phyloP scores from a whole-genome alignment of 2,888 invertebrate species.

The Phyllotreta striolata region DNA sequence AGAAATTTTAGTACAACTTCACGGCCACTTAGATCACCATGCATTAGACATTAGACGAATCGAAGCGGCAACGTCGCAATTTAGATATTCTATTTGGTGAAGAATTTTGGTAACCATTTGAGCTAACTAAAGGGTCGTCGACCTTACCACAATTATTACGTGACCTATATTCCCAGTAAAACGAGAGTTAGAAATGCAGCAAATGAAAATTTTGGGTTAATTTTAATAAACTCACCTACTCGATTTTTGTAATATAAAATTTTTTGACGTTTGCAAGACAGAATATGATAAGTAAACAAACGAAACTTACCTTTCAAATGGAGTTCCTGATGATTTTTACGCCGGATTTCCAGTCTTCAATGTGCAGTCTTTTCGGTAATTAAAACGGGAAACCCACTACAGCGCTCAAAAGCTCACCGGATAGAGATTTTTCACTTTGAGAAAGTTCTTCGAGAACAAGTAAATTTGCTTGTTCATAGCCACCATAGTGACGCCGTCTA shows the following conservation, averaged over 20 bases:
- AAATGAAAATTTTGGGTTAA: constrained; percentile 1
- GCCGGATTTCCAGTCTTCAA: constrained; percentile 22
- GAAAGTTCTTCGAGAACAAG: constrained; percentile 38
- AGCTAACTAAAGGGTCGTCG: constrained; percentile 36
- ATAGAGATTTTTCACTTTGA: constrained; percentile 16
- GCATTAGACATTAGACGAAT: too few relatives aligned
- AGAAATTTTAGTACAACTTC: too few relatives aligned
- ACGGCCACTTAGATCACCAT: too few relatives aligned
- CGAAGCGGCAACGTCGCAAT: too few relatives aligned
- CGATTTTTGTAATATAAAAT: too few relatives aligned
- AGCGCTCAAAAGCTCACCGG: constrained; percentile 17
- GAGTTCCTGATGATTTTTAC: not conserved
- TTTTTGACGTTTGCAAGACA: too few relatives aligned
- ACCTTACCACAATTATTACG: constrained; percentile 40
- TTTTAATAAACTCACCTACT: constrained; percentile 12
- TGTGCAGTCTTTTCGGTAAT: constrained; percentile 7
- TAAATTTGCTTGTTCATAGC: constrained; percentile 34
- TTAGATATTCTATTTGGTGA: too few relatives aligned
- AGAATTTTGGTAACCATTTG: constrained; percentile 7
- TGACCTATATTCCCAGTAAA: constrained; percentile 41
- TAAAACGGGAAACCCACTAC: too few relatives aligned
- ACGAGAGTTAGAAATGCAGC: constrained; percentile 4
- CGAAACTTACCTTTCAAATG: constrained; percentile 6
- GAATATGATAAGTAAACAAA: not conserved
- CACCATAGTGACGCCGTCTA: constrained; percentile 29